Evolutionary conservation across 1,140 invertebrate genomes (phyloP), one percentile per base, ranked within the genome.

Genomic region (Adoxophyes honmai): DNA sequence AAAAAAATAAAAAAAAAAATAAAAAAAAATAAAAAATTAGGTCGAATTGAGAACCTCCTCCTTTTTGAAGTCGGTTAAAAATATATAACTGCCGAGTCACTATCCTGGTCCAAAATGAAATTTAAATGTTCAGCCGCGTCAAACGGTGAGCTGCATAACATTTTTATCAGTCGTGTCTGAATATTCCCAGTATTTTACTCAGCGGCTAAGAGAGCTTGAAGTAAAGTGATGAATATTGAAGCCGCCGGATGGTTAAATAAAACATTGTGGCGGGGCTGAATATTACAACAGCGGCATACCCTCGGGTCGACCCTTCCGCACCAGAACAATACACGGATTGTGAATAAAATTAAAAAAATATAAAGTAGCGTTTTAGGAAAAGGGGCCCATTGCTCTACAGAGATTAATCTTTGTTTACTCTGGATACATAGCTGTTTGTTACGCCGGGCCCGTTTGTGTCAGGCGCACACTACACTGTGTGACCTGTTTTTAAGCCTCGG

Each of bases 321-420:
- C 42, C 42, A 48, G 62, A 68, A 71, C 68, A 71, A 71, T 68
- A 61, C 52, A 60, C 62, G 53, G 58, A 59, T 58, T 60, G 52
- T 65, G 54, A 68, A 71, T 61, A 62, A 68, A 66, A 67, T 70
- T 68, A 62, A 64, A 70, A 70, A 62, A 59, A 66, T 63, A 33
- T 52, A 33, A 38, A 44, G 44, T 53, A 33, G 35, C 21, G 28
- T 52, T 62, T 62, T 11, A 28, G 34, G 35, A 42, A 63, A 63
- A 52, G 38, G 60, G 60, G 18, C n/a, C 16, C 42, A 33, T 48
- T 33, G 42, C 18, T 48, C 11, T 48, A 48, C 42, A 11, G 42
- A 13, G 42, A 48, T 48, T 28, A 48, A 48, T 28, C 10, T 48
- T 48, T 18, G 16, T 44, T 44, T 44, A 33, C 42, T 18, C 6